These are phyloP conservation scores for Rhea pennata DNA, from an alignment of 2,113 vertebrate genomes.

Conservation along the genomic window DNA sequence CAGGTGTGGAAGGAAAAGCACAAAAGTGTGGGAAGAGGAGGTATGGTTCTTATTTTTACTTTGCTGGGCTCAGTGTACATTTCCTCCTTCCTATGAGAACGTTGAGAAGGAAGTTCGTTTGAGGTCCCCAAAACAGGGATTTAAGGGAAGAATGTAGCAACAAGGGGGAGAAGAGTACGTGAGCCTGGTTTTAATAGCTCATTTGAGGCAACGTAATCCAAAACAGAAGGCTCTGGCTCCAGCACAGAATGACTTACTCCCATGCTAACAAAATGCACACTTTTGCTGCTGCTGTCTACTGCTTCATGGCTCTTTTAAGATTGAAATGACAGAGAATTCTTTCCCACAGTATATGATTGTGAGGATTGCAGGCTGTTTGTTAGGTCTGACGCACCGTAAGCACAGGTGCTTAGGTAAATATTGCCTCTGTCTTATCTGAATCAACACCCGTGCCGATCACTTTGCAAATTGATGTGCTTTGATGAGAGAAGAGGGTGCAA, in stretches of 20 bases:
- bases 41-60: neutral
- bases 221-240: conserved; percentile 21
- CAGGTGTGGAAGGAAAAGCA: neutral
- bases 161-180: neutral
- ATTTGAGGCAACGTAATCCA: conserved; percentile 11
- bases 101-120: neutral
- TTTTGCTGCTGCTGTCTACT: neutral
- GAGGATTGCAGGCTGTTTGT: conserved; percentile 21
- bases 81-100: neutral
- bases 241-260: conserved; percentile 1
- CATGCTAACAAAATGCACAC: conserved; percentile 10
- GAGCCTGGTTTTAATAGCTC: conserved; percentile 8
- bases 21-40: neutral
- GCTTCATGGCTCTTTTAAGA: conserved; percentile 28
- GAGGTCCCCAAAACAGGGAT: neutral
- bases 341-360: neutral
- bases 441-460: conserved; percentile 21
- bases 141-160: neutral
- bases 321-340: conserved; percentile 3
- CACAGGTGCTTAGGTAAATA: conserved; percentile 63
- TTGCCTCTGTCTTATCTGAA: conserved; percentile 34
- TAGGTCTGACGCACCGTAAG: neutral
- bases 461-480: conserved; percentile 21
- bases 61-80: neutral
- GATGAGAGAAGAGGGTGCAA: conserved; percentile 52